Conservation (phyloP, 2,797 vertebrate genomes). For the Pseudochromis fuscus region DNA sequence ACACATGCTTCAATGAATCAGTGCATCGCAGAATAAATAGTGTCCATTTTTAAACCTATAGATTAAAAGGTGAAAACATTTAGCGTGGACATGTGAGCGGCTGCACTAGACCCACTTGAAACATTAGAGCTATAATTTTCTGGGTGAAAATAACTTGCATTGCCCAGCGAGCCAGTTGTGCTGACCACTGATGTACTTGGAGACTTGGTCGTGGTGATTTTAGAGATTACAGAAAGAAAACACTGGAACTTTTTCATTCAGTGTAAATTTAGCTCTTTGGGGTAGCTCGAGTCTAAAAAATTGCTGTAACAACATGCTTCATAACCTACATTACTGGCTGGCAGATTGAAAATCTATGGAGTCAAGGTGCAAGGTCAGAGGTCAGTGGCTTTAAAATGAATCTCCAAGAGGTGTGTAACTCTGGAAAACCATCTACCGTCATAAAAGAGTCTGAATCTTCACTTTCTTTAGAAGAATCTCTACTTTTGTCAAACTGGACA, state of each 20-base stretch:
- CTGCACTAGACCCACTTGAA: constrained; percentile 73
- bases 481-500: constrained; percentile 23
- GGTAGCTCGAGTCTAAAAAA: constrained; percentile 18
- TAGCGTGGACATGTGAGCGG: constrained; percentile 62
- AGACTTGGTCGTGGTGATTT: constrained; percentile 64
- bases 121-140: constrained; percentile 89
- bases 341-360: constrained; percentile 41
- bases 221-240: constrained; percentile 73
- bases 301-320: constrained; percentile 12
- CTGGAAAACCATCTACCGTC: constrained; percentile 29
- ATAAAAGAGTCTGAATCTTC: constrained; percentile 44
- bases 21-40: constrained; percentile 40
- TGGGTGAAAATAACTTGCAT: constrained; percentile 85
- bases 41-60: constrained; percentile 62
- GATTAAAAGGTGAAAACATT: constrained; percentile 80
- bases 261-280: constrained; percentile 51
- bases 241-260: constrained; percentile 23
- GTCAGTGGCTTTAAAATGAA: constrained; percentile 47
- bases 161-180: constrained; percentile 68
- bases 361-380: constrained; percentile 61
- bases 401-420: constrained; percentile 13
- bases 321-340: constrained; percentile 32
- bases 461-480: constrained; percentile 4
- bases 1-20: constrained; percentile 42
- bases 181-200: constrained; percentile 82